These are phyloP conservation scores for Fopius arisanus DNA, from an alignment of 1,140 invertebrate genomes.

Conservation along the genomic window DNA sequence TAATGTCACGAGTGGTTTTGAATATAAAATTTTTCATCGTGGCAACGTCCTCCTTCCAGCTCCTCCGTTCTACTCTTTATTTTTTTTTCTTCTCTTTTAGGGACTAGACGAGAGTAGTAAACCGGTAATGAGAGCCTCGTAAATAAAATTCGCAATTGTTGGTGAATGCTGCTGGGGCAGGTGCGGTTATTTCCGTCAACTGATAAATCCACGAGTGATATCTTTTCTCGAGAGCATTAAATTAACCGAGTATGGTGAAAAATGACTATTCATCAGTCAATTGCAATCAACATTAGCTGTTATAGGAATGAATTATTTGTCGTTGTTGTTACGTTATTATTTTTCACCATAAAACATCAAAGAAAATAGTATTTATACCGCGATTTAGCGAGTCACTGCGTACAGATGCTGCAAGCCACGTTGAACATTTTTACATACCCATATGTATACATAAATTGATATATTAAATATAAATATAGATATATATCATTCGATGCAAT, in stretches of 20 bases:
- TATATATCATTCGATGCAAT: constrained; percentile 18
- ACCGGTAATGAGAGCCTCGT: neutral
- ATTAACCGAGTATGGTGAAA: neutral
- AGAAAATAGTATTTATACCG: neutral
- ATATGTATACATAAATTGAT: constrained; percentile 18
- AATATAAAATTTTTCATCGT: neutral
- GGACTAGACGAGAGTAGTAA: neutral
- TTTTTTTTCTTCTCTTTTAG: neutral
- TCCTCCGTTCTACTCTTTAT: neutral
- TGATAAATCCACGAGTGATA: neutral
- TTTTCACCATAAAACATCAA: neutral
- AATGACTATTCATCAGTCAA: neutral
- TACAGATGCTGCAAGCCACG: constrained; percentile 6
- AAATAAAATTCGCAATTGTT: constrained; percentile 6
- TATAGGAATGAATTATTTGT: neutral
- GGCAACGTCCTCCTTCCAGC: neutral
- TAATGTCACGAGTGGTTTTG: neutral
- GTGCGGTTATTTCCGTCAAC: neutral
- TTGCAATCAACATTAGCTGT: neutral
- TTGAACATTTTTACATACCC: constrained; percentile 22
- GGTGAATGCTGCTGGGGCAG: neutral
- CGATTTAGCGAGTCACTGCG: constrained; percentile 5
- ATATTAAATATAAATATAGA: constrained; percentile 14
- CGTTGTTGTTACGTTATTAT: constrained; percentile 4
- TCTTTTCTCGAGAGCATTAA: neutral